Percentiles rank a stretch among this genome's conserved stretches.
Evolutionary conservation across 2,797 vertebrate genomes (phyloP).

Genomic region (Eleutherodactylus coqui): DNA sequence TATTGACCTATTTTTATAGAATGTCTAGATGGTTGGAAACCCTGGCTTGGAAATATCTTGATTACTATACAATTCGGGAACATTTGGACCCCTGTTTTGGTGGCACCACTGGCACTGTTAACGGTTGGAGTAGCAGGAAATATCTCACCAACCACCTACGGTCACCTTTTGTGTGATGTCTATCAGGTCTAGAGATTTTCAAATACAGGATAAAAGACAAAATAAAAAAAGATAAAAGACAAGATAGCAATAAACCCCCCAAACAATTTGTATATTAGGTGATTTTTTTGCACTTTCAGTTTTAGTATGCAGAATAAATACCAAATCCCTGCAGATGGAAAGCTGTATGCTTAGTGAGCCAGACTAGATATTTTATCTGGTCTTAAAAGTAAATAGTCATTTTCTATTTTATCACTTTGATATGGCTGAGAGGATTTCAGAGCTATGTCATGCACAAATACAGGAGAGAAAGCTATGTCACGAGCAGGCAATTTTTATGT

Average conservation of each 20-base stretch:
- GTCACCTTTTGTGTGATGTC: no score
- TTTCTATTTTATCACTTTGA: constrained; percentile 7
- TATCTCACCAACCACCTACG: neutral
- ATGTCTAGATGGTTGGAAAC: no score
- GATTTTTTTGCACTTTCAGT: neutral
- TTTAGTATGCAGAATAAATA: neutral
- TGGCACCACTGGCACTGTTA: no score
- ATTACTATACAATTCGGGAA: no score
- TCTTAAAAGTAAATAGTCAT: constrained; percentile 24
- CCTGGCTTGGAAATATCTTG: no score
- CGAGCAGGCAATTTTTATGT: neutral
- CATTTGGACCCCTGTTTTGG: no score
- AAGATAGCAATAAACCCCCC: no score
- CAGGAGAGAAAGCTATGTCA: neutral
- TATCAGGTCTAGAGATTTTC: no score
- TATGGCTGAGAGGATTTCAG: constrained; percentile 10
- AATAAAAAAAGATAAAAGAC: neutral
- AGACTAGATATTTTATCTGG: constrained; percentile 1
- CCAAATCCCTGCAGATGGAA: neutral
- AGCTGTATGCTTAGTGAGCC: neutral
- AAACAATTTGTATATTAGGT: neutral
- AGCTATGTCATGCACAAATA: neutral
- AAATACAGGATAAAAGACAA: neutral
- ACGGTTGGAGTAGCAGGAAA: neutral
- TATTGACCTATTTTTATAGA: no score